Evolutionary conservation across 2,797 vertebrate genomes (phyloP), one percentile per base, ranked within the genome.

Genomic region (Hippocampus kuda): DNA sequence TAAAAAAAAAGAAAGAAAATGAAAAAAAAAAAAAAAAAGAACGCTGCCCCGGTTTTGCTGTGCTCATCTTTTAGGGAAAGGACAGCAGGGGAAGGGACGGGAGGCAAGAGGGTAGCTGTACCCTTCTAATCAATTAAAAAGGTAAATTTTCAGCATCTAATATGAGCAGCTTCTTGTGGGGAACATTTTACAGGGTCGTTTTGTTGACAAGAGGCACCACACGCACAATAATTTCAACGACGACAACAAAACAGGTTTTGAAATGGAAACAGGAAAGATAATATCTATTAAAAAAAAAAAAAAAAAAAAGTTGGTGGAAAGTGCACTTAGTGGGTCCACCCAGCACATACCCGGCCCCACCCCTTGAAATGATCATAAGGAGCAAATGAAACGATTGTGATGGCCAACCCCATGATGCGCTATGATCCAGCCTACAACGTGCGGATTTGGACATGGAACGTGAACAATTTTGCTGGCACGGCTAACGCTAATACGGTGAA

Each of bases 311-410:
- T 77, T 75, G 78, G 73, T 84, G 88, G 81, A 89, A 90, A 89
- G 88, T 88, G 88, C 88, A 88, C 88, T 89, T 88, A 85, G 82
- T 85, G 82, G 86, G 81, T 83, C 81, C 56, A 72, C 68, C 72
- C 77, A 64, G 75, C 65, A 60, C 71, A 41, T 70, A 65, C 41
- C 44, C 42, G n/a, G 42, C 42, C 44, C 63, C 63, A 16, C 11
- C 59, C 30, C 16, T 54, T n/a, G 53, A 54, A 54, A 54, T 54
- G 51, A 24, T 54, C 22, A 10, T 51, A 6, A 46, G 15, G 44
- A 46, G 13, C 44, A 46, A 46, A 15, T 46, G 13, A 26, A 57
- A 59, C 56, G 22, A 60, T 18, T 16, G 1, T 18, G 13, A 30
- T 16, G 15, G 26, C 27, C 26, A 30, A 60, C 30, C 15, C 57